These are phyloP conservation scores for Bactericera cockerelli DNA, from an alignment of 1,140 invertebrate genomes.

Conservation along the genomic window DNA sequence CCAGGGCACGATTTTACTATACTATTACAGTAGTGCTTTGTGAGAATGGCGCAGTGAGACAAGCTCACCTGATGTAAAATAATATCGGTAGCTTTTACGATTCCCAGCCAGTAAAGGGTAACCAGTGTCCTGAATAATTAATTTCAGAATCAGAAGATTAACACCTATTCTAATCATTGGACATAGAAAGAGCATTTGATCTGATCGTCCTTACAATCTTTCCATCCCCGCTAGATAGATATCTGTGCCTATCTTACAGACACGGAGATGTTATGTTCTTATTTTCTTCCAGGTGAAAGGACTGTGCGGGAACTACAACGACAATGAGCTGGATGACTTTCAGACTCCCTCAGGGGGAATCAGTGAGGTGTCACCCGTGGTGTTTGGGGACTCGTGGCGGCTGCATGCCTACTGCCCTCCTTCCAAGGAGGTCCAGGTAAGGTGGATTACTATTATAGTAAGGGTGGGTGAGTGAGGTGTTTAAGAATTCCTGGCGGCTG, in stretches of 20 bases:
- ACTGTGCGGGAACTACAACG: conserved; percentile 82
- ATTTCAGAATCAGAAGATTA: too few relatives aligned
- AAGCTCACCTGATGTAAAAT: too few relatives aligned
- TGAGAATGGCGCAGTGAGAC: not conserved
- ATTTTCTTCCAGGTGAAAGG: conserved; percentile 50
- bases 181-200: too few relatives aligned
- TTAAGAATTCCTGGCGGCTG: conserved; percentile 77
- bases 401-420: conserved; percentile 55
- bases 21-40: conserved; percentile 4
- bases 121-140: too few relatives aligned
- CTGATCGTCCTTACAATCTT: too few relatives aligned
- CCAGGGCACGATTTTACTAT: too few relatives aligned
- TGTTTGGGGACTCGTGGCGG: conserved; percentile 81
- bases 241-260: too few relatives aligned
- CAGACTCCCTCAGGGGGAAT: conserved; percentile 57
- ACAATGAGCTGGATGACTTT: conserved; percentile 65
- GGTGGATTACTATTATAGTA: not conserved
- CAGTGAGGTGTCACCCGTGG: conserved; percentile 46
- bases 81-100: too few relatives aligned
- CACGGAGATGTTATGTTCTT: too few relatives aligned
- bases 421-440: conserved; percentile 31
- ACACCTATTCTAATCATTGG: too few relatives aligned
- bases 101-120: too few relatives aligned
- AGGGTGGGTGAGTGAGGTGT: conserved; percentile 30
- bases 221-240: too few relatives aligned